phyloP scores from a whole-genome alignment of 2,888 invertebrate genomes.

The Epinotia demarniana region DNA sequence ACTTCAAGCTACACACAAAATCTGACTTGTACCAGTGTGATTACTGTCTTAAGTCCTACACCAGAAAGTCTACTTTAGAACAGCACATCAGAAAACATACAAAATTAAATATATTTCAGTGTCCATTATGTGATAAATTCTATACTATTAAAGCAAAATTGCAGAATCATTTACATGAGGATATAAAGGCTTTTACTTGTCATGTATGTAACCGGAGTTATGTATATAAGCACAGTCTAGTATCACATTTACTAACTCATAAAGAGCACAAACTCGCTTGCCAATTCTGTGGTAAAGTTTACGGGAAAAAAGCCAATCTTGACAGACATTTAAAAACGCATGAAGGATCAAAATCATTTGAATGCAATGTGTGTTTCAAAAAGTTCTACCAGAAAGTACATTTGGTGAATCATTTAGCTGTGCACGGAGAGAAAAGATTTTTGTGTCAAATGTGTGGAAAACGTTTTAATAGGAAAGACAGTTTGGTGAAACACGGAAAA shows the following conservation, averaged over 20 bases:
- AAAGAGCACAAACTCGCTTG: conserved; percentile 19
- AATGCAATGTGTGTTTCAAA: conserved; percentile 42
- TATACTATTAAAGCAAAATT: conserved; percentile 33
- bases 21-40: conserved; percentile 31
- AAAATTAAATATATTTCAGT: conserved; percentile 30
- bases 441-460: conserved; percentile 46
- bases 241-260: conserved; percentile 40
- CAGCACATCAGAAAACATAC: conserved; percentile 39
- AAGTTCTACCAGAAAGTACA: conserved; percentile 45
- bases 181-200: conserved; percentile 31
- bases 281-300: conserved; percentile 42
- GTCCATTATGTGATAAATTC: conserved; percentile 25
- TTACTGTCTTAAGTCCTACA: conserved; percentile 35
- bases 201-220: conserved; percentile 43
- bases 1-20: conserved; percentile 34
- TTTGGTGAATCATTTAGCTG: conserved; percentile 36
- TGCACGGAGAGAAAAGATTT: conserved; percentile 41
- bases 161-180: conserved; percentile 33
- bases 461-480: conserved; percentile 42
- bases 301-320: conserved; percentile 39
- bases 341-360: conserved; percentile 17
- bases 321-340: conserved; percentile 44
- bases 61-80: conserved; percentile 31
- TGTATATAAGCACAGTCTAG: conserved; percentile 35
- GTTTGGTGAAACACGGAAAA: conserved; percentile 41